A percentile compares a stretch with the other conserved stretches of the same genome.
Conservation (phyloP, 2,113 vertebrate genomes). For the Lophius piscatorius region DNA sequence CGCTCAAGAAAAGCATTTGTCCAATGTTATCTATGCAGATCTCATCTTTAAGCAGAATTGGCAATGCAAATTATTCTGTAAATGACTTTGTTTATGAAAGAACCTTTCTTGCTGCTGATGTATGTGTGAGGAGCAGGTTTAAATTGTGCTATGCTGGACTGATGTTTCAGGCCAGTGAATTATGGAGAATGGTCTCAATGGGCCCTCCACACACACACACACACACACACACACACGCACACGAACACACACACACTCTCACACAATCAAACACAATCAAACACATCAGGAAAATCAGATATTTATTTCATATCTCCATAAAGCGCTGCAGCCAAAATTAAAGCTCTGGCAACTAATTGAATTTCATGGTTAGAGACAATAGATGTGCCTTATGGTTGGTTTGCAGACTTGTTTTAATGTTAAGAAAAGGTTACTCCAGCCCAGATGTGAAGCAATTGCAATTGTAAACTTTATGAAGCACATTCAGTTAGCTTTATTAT, state of each 20-base stretch:
- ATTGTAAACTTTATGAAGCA: background rate
- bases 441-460: background rate
- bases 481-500: background rate
- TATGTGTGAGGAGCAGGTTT: conserved; percentile 23
- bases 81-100: conserved; percentile 47
- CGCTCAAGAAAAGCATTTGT: conserved; percentile 3
- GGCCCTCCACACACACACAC: background rate
- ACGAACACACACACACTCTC: too few species aligned
- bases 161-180: conserved; percentile 29
- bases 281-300: background rate
- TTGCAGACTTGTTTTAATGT: background rate
- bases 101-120: conserved; percentile 11
- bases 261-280: background rate
- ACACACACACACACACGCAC: too few species aligned
- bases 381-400: conserved; percentile 9
- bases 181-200: conserved; percentile 26
- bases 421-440: background rate
- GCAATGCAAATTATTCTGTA: background rate
- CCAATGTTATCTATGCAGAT: background rate
- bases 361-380: background rate
- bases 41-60: conserved; percentile 7
- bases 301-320: background rate
- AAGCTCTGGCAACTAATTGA: background rate
- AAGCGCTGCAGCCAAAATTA: conserved; percentile 2
- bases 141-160: conserved; percentile 23